Evolutionary conservation across 1,140 invertebrate genomes (phyloP), one percentile per base, ranked within the genome.

Genomic region (Drosophila busckii): DNA sequence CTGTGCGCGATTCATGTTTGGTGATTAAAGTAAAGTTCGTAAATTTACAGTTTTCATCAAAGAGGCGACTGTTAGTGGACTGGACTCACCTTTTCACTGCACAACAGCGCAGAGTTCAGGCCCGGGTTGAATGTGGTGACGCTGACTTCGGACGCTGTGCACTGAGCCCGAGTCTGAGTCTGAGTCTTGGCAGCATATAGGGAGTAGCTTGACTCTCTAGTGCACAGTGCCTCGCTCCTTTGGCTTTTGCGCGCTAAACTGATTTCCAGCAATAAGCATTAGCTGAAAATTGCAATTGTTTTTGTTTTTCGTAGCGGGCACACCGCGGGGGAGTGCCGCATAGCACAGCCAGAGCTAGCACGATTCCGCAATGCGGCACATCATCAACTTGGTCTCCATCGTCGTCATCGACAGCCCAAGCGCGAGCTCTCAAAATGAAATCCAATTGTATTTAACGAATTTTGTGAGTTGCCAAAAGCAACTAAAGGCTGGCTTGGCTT

Each of bases 21-120:
- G 73, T 73, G 82, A 85, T 85, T 85, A 85, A 85, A 85, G 82
- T 84, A 85, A 85, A 82, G 75, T 85, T 82, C 82, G 82, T 85
- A 85, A 85, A 85, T 85, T 85, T 85, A 85, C 82, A 85, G 82
- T 85, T 85, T 84, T 85, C 82, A 85, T 85, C 82, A 82, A 82
- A 84, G 76, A 64, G 61, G 82, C 80, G 82, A 84, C 73, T 78
- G 65, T 73, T 80, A 73, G 75, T 80, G 73, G 73, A 78, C 82
- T 84, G 82, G 82, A 84, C 80, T 84, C 82, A 75, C 78, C 80
- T 84, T 84, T 84, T 64, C 71, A 83, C 70, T 66, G 60, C 59
- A 35, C 55, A 58, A 56, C 73, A 80, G 44, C 54, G 63, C 54
- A 76, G 62, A 78, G 80, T 78, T 82, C 75, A 82, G 52, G n/a